Evolutionary conservation across 2,888 invertebrate genomes (phyloP).

Genomic region (Synergus japonicus): DNA sequence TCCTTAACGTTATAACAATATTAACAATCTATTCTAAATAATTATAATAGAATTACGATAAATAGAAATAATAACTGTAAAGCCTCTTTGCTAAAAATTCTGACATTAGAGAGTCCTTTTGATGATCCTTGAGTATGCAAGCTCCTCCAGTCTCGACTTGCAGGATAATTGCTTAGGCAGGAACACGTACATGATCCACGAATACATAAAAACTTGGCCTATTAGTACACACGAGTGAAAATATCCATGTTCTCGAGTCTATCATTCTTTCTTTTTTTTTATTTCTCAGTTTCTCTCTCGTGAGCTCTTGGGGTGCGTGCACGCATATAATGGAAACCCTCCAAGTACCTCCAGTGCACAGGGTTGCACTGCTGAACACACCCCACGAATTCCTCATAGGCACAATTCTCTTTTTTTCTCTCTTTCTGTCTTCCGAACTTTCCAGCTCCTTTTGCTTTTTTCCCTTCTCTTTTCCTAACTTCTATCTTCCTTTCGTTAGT

Average conservation of each 20-base stretch:
- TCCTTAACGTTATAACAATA: too few species aligned
- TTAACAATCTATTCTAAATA: too few species aligned
- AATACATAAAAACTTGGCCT: conserved; percentile 60
- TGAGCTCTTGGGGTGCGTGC: conserved; percentile 64
- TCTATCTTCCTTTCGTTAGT: background rate
- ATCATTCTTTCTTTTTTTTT: conserved; percentile 11
- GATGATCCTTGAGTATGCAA: conserved; percentile 51
- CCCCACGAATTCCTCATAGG: conserved; percentile 52
- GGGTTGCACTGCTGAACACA: conserved; percentile 48
- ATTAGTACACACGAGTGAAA: conserved; percentile 61
- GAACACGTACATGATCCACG: conserved; percentile 56
- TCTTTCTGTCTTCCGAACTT: conserved; percentile 10
- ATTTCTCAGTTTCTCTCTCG: conserved; percentile 16
- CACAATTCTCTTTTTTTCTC: conserved; percentile 46
- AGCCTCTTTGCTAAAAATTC: background rate
- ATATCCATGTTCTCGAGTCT: conserved; percentile 40
- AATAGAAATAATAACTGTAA: too few species aligned
- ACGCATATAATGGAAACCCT: conserved; percentile 76
- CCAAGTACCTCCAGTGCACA: conserved; percentile 69
- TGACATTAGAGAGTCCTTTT: conserved; percentile 44
- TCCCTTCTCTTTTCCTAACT: background rate
- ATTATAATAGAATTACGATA: too few species aligned
- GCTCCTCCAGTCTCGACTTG: conserved; percentile 58
- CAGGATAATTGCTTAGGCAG: conserved; percentile 69
- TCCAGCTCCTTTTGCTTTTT: background rate